Evolutionary conservation across 2,113 vertebrate genomes (phyloP), one percentile per base, ranked within the genome.

Genomic region (Eidolon helvum): DNA sequence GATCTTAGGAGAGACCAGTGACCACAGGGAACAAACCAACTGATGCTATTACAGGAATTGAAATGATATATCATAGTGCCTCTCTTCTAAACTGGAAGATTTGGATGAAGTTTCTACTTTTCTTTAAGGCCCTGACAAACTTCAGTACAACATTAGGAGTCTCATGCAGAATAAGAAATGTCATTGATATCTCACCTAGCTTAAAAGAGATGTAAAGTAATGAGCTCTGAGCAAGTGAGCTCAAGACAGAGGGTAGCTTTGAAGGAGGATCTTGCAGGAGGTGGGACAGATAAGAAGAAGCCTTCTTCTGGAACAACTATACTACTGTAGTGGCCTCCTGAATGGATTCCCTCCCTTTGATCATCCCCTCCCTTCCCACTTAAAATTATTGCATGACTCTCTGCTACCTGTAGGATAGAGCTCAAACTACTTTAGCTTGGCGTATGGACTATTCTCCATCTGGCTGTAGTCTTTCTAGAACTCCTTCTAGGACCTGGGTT

Each of bases 371-470:
- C 57, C n/a, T 38, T 7, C 3, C 68, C 71, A 85, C 35, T 77
- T 89, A 69, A 95, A 92, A 91, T 89, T 93, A 95, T 91, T 90
- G 74, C 90, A 75, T 96, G 59, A 50, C 91, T 97, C 59, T 68
- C 55, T 91, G 40, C 26, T 95, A 87, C 38, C 71, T 94, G 33
- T 65, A 92, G 68, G 75, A 66, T 55, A 66, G 45, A 90, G 45
- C 63, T 63, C 83, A 92, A 35, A 90, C 40, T 93, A 35, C 74
- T 95, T 95, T 59, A 85, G 38, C 33, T 33, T 91, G 24, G 3
- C 78, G 15, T 91, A 79, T 26, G 68, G 71, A 78, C 12, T 10
- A 22, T 66, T 96, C 57, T 91, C 33, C 38, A 88, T 66, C 35
- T 90, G 55, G 59, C 80, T 93, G 30, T 80, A 53, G 33, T 91